Evolutionary conservation across 2,888 invertebrate genomes (phyloP).

Genomic region (Eupithecia subumbrata): DNA sequence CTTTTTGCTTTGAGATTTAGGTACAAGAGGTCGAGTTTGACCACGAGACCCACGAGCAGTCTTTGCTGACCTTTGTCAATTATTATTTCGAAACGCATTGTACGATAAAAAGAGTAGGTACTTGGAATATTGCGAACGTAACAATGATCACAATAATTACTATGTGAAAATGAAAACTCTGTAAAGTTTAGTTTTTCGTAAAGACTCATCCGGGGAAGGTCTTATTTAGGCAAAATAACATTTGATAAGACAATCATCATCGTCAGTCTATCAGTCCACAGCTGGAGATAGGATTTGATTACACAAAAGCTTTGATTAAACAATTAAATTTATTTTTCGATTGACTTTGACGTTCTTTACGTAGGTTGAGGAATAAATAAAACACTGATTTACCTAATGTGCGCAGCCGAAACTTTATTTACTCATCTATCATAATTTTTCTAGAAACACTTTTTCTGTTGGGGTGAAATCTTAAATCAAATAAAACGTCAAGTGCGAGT

Average conservation of each 20-base stretch:
- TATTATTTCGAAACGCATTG: slow-evolving; percentile 67
- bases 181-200: neutral
- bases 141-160: slow-evolving; percentile 26
- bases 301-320: neutral
- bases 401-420: too few relatives aligned
- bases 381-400: neutral
- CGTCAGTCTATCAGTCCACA: neutral
- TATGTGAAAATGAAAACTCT: neutral
- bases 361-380: neutral
- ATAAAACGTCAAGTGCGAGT: neutral
- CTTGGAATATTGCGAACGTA: slow-evolving; percentile 36
- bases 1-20: slow-evolving; percentile 12
- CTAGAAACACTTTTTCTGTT: neutral
- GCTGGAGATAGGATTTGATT: neutral
- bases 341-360: neutral
- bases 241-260: neutral
- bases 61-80: slow-evolving; percentile 66
- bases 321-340: too few relatives aligned
- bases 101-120: slow-evolving; percentile 44
- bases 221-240: neutral
- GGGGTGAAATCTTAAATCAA: neutral
- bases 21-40: slow-evolving; percentile 34
- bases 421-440: too few relatives aligned
- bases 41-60: slow-evolving; percentile 51
- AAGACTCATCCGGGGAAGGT: neutral